Evolutionary conservation across 2,797 vertebrate species (phyloP).

Genomic region (Hozukius guyotensis): DNA sequence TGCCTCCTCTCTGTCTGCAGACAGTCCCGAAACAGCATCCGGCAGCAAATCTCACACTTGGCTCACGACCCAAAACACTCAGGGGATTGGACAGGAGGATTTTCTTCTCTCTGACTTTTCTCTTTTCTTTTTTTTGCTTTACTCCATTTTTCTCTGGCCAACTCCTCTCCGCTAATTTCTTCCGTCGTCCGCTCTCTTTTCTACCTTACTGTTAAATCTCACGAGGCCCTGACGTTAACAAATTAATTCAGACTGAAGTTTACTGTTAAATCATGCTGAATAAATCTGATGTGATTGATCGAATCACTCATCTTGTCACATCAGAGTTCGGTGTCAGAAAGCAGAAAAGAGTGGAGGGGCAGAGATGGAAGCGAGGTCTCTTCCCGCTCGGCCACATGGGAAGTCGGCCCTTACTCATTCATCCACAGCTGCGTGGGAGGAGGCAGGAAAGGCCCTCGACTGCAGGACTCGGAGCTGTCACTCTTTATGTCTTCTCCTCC

Average conservation of each 20-base stretch:
- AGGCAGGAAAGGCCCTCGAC: constrained; percentile 25
- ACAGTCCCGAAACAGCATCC: constrained; percentile 34
- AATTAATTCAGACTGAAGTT: not conserved
- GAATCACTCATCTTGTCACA: not conserved
- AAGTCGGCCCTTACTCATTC: constrained; percentile 23
- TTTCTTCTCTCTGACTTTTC: constrained; percentile 13
- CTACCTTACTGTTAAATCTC: not conserved
- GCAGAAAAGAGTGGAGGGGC: not conserved
- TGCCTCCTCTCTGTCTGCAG: constrained; percentile 31
- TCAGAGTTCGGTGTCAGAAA: not conserved
- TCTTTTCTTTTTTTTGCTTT: not conserved
- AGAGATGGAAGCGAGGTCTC: not conserved
- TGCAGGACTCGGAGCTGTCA: constrained; percentile 34
- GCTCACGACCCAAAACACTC: constrained; percentile 50
- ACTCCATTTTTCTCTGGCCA: not conserved
- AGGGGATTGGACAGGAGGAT: constrained; percentile 36
- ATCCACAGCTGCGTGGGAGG: constrained; percentile 27
- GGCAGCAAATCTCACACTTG: constrained; percentile 64
- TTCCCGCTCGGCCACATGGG: constrained; percentile 35
- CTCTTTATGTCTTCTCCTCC: constrained; percentile 6
- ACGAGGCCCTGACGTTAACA: not conserved
- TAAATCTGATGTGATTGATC: not conserved
- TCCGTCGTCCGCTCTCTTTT: not conserved
- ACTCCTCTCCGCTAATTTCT: not conserved
- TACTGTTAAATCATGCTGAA: not conserved